These are phyloP conservation scores for Dicaeum eximium DNA, from an alignment of 2,113 vertebrate genomes.

Conservation along the genomic window DNA sequence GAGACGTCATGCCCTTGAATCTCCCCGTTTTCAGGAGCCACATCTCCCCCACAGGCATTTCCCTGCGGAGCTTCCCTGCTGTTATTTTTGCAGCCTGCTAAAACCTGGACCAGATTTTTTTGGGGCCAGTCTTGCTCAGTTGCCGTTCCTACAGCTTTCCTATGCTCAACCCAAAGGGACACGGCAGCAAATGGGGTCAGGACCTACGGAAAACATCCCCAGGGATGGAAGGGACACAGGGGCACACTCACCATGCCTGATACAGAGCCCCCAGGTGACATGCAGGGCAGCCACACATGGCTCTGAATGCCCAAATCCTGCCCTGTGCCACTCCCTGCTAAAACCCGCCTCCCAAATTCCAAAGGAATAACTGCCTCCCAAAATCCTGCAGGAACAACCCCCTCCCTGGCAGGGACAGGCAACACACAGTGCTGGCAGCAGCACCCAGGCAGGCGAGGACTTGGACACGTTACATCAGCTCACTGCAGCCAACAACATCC, in stretches of 20 bases:
- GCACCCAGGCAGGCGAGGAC: not conserved
- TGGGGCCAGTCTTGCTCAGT: not conserved
- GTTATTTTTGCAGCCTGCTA: constrained; percentile 47
- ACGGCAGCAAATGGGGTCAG: rapidly evolving
- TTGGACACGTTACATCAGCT: not conserved
- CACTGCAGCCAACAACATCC: not conserved
- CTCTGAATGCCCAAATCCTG: not conserved
- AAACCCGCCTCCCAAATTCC: not conserved
- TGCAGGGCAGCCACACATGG: not conserved
- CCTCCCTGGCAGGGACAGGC: not conserved
- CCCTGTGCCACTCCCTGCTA: not conserved
- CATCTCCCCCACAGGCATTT: rapidly evolving
- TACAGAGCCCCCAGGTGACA: rapidly evolving
- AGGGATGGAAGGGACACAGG: rapidly evolving
- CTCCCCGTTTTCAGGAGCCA: not conserved
- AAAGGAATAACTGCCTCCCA: not conserved
- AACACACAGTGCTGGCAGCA: not conserved
- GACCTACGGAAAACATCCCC: not conserved
- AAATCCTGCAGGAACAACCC: not conserved
- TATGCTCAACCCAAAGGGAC: not conserved
- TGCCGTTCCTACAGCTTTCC: not conserved
- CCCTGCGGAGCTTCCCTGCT: not conserved
- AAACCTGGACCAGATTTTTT: constrained; percentile 39
- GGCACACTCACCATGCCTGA: rapidly evolving
- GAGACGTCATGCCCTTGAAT: constrained; percentile 1